These are phyloP conservation scores for Phrynocephalus guinanensis DNA, from an alignment of 2,797 vertebrate species.

Conservation along the genomic window DNA sequence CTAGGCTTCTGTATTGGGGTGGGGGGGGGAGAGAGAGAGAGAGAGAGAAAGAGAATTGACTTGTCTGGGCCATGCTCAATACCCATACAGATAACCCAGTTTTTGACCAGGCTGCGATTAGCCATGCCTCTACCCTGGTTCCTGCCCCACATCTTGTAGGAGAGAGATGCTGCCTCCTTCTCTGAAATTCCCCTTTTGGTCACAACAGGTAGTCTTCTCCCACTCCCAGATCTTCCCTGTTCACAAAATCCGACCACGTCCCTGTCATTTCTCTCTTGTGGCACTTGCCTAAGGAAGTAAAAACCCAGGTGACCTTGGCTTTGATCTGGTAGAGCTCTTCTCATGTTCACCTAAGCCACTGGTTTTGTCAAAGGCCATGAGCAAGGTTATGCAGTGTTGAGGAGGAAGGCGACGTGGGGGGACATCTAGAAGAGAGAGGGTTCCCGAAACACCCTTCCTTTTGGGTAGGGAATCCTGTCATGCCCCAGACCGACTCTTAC, in stretches of 20 bases:
- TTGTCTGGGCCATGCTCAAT: too few species aligned
- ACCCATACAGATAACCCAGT: too few species aligned
- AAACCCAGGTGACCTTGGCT: background rate
- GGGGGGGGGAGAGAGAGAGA: too few species aligned
- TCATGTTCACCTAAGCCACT: background rate
- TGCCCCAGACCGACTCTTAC: too few species aligned
- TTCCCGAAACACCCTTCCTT: background rate
- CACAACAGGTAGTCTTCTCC: too few species aligned
- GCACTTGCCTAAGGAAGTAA: too few species aligned
- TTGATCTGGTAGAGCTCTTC: background rate
- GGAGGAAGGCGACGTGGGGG: background rate
- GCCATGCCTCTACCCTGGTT: background rate
- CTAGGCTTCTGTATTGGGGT: too few species aligned
- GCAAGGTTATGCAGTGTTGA: background rate
- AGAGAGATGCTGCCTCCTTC: background rate
- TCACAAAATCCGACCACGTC: too few species aligned
- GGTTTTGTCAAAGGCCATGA: background rate
- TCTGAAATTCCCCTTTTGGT: background rate
- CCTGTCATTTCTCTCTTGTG: too few species aligned
- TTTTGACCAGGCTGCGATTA: background rate
- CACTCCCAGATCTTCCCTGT: too few species aligned
- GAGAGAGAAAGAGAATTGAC: too few species aligned
- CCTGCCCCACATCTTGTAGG: background rate
- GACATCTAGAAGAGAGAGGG: background rate
- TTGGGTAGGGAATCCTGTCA: background rate